Conservation (phyloP, 1,140 invertebrate species). For the Cyrtorhinus lividipennis region DNA sequence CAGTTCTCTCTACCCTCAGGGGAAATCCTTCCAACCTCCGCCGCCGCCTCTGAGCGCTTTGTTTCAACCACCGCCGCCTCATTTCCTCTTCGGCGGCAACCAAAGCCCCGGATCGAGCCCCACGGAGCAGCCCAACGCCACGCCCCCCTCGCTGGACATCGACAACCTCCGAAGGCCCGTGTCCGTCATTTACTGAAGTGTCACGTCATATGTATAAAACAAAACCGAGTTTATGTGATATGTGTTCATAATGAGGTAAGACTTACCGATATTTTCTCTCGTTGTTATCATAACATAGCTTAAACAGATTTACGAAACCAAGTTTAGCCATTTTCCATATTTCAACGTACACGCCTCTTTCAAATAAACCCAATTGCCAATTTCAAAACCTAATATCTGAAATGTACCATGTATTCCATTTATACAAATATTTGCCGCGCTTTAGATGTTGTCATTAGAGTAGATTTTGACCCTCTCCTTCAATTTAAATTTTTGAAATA, state of each 20-base stretch:
- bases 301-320: too few relatives aligned
- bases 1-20: slow-evolving; percentile 37
- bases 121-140: slow-evolving; percentile 12
- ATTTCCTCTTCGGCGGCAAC: slow-evolving; percentile 22
- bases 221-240: not conserved
- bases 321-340: too few relatives aligned
- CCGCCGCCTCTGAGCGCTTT: slow-evolving; percentile 18
- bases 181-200: slow-evolving; percentile 26
- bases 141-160: slow-evolving; percentile 22
- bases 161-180: slow-evolving; percentile 25
- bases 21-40: slow-evolving; percentile 18
- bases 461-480: not conserved
- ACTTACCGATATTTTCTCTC: too few relatives aligned
- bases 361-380: not conserved
- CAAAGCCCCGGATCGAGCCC: slow-evolving; percentile 23
- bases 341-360: not conserved
- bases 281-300: too few relatives aligned
- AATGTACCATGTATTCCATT: too few relatives aligned
- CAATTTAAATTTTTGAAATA: not conserved
- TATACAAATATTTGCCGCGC: too few relatives aligned
- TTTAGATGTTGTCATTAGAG: not conserved
- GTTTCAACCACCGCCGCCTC: slow-evolving; percentile 23
- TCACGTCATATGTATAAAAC: not conserved
- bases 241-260: slow-evolving; percentile 10
- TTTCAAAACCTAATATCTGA: too few relatives aligned